Evolutionary conservation across 2,113 vertebrate species (phyloP).

Genomic region (Dromiciops gliroides): DNA sequence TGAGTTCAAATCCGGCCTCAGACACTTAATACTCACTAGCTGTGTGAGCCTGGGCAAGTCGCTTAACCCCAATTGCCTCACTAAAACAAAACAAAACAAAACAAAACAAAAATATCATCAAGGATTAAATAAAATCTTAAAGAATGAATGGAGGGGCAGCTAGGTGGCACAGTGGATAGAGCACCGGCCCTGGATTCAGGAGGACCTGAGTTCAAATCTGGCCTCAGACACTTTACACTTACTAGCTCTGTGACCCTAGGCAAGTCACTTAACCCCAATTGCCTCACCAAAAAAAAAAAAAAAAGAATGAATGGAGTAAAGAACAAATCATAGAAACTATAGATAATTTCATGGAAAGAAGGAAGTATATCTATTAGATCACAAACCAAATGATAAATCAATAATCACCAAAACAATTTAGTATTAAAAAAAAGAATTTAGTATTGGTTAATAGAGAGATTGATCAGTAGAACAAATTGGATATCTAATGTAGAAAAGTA

Average conservation of each 20-base stretch:
- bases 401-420: not conserved
- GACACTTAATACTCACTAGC: no score
- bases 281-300: no score
- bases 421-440: not conserved
- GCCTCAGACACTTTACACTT: no score
- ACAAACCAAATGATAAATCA: not conserved
- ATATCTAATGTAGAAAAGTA: not conserved
- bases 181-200: no score
- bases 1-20: no score
- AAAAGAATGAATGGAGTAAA: not conserved
- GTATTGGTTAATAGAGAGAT: not conserved
- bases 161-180: no score
- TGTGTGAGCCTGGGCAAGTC: no score
- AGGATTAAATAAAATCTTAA: not conserved
- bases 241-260: no score
- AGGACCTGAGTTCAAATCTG: no score
- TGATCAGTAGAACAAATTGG: not conserved
- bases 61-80: no score
- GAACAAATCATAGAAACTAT: not conserved
- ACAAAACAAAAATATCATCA: not conserved
- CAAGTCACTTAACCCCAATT: no score
- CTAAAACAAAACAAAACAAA: no score
- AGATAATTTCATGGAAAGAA: not conserved
- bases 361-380: not conserved
- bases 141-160: not conserved